These are phyloP conservation scores for Tenualosa ilisha DNA, from an alignment of 2,797 vertebrate genomes.

Conservation along the genomic window DNA sequence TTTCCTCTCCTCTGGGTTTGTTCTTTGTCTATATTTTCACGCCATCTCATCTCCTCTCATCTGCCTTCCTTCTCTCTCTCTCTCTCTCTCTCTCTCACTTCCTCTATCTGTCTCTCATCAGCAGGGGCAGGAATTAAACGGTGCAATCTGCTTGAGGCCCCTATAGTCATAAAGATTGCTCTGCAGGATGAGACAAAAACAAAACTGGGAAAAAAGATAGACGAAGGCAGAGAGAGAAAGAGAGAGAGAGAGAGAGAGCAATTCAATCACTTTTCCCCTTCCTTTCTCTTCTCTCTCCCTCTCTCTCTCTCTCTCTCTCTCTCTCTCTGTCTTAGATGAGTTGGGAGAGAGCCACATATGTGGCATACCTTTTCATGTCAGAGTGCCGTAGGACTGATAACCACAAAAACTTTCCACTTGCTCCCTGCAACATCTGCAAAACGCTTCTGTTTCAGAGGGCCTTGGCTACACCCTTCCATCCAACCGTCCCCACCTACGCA, in stretches of 20 bases:
- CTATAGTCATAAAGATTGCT: constrained; percentile 49
- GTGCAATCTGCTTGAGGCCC: constrained; percentile 27
- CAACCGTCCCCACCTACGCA: constrained; percentile 30
- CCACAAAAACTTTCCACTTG: constrained; percentile 86
- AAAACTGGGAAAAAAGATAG: constrained; percentile 41
- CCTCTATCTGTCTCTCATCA: not conserved
- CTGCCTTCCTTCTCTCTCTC: not conserved
- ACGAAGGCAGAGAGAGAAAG: not conserved
- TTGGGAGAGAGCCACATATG: constrained; percentile 62
- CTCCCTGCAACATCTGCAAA: constrained; percentile 75
- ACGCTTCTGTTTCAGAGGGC: constrained; percentile 74
- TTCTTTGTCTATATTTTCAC: constrained; percentile 13
- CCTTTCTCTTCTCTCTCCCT: not conserved
- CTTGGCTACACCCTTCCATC: constrained; percentile 64
- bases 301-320: not conserved
- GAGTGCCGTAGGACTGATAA: constrained; percentile 72
- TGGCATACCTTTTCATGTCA: constrained; percentile 71
- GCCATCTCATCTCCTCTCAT: not conserved
- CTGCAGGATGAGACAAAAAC: constrained; percentile 43
- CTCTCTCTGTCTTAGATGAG: constrained; percentile 40
- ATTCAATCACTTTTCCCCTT: constrained; percentile 33
- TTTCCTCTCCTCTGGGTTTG: constrained; percentile 10
- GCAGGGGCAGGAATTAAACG: constrained; percentile 30
- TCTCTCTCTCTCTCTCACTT: constrained; percentile 25
- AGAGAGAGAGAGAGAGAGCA: not conserved